Evolutionary conservation across 2,888 invertebrate genomes (phyloP).

Genomic region (Conchocele bisecta): DNA sequence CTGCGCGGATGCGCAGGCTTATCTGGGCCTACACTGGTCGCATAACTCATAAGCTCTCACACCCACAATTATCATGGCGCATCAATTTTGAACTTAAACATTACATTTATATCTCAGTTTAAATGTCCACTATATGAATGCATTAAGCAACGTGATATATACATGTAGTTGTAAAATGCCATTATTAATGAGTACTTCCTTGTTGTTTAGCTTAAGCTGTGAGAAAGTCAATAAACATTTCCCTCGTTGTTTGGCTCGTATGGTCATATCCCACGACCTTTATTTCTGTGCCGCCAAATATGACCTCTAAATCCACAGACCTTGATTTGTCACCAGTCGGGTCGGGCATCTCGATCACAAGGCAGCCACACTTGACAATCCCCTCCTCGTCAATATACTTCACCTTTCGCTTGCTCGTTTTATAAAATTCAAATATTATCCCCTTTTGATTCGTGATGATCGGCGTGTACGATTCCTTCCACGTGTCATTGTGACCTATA

Average conservation of each 20-base stretch:
- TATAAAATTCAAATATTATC: slow-evolving; percentile 79
- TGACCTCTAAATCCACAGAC: slow-evolving; percentile 78
- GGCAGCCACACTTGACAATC: slow-evolving; percentile 77
- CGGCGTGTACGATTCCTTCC: slow-evolving; percentile 79
- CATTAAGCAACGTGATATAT: no score
- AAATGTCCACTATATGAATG: no score
- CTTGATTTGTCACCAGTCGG: slow-evolving; percentile 75
- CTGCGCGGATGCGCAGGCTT: no score
- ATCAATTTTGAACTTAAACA: no score
- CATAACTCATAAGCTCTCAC: no score
- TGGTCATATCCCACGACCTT: slow-evolving; percentile 77
- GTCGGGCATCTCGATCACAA: slow-evolving; percentile 78
- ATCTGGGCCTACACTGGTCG: no score
- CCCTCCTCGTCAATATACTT: slow-evolving; percentile 76
- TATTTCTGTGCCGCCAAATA: slow-evolving; percentile 78
- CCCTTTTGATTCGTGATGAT: slow-evolving; percentile 78
- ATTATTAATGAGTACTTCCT: no score
- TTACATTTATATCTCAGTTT: no score
- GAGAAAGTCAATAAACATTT: slow-evolving; percentile 77
- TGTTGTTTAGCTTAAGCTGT: slow-evolving; percentile 49
- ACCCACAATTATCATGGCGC: no score
- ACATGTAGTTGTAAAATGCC: no score
- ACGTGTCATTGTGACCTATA: slow-evolving; percentile 77
- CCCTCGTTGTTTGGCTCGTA: slow-evolving; percentile 73
- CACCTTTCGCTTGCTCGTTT: slow-evolving; percentile 66